Evolutionary conservation across 2,888 invertebrate species (phyloP), one percentile per base, ranked within the genome.

Genomic region (Microctonus aethiopoides): DNA sequence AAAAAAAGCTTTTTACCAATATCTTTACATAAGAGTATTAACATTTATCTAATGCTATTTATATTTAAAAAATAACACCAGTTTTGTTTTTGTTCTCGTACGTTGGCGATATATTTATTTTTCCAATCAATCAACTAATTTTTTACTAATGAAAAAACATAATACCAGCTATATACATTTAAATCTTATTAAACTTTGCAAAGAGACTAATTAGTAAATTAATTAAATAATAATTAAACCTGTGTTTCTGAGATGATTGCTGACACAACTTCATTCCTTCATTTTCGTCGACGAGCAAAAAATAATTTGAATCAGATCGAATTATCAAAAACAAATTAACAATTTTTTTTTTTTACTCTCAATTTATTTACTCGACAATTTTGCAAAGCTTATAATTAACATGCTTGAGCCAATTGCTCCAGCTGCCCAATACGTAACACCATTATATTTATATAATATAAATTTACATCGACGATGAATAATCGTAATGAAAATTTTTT

Each of bases 11-110:
- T 72, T 69, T 56, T 59, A 46, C 67, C 69, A 70, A 67, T 65
- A 67, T 67, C 62, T 68, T 72, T 59, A 72, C 61, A 68, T 68
- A 41, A 63, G 46, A 46, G 70, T 72, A 71, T 72, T 72, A 74
- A 72, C 72, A 72, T 67, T 57, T 22, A 66, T 54, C 54, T 32
- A 62, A 51, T 29, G 39, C 56, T 22, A 54, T 67, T 62, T 57
- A 39, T 36, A 59, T 61, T n/a, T n/a, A n/a, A n/a, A n/a, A n/a
- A n/a, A n/a, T n/a, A 66, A 67, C 34, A 39, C 6, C 20, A 65
- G 51, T 41, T 36, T 67, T 39, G 20, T 63, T 34, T 36, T 39
- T 52, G 5, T 26, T 26, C 34, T 63, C 20, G 64, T 63, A 67
- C 24, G 61, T 66, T 66, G 34, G 29, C 67, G 59, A 63, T 61